Percentiles rank a stretch among this genome's conserved stretches.
Evolutionary conservation across 2,797 vertebrate species (phyloP).

Genomic region (Phataginus tricuspis): DNA sequence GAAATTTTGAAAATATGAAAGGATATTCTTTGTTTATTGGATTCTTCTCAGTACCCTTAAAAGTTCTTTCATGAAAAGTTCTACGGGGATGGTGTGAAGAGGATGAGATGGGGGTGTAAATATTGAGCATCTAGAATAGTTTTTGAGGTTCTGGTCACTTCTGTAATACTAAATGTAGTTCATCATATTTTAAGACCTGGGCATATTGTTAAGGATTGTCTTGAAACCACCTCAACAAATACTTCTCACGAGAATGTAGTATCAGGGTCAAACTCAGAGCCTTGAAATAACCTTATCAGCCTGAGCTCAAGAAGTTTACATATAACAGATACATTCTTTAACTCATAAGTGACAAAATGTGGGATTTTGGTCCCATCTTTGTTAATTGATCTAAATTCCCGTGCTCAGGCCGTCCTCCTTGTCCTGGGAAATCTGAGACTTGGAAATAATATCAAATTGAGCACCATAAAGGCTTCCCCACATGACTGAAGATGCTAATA

Average conservation of each 20-base stretch:
- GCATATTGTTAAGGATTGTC: background rate
- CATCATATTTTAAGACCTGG: background rate
- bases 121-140: background rate
- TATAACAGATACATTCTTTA: background rate
- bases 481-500: background rate
- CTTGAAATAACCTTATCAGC: background rate
- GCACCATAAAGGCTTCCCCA: background rate
- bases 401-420: background rate
- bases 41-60: background rate
- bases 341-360: background rate
- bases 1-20: background rate
- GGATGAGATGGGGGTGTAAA: fast-evolving
- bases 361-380: background rate
- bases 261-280: background rate
- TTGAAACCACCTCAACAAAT: background rate
- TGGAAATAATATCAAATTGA: background rate
- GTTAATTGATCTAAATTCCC: background rate
- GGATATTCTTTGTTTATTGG: background rate
- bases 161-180: background rate
- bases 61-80: background rate
- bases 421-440: background rate
- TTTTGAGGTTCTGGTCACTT: background rate
- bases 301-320: background rate
- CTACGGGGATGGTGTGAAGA: background rate
- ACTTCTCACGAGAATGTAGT: background rate